Percentiles rank a stretch among this genome's conserved stretches.
Evolutionary conservation across 64 coral and sea anemone genomes (phyloP).

Genomic region (Cladopsammia gracilis): DNA sequence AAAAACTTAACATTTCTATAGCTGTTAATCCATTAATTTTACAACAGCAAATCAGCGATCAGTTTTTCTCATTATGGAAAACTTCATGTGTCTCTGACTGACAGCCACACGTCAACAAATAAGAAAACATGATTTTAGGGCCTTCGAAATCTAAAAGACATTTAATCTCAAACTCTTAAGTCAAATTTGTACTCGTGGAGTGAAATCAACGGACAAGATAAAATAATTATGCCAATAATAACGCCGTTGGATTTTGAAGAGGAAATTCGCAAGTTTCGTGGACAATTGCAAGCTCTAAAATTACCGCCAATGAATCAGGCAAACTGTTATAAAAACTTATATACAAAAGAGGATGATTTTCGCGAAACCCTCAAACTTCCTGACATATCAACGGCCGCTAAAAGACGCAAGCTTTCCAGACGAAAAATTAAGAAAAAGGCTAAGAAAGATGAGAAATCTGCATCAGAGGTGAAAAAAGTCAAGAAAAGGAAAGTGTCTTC

Average conservation of each 20-base stretch:
- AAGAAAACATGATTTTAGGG: background rate
- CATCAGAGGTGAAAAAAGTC: background rate
- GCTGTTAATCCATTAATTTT: background rate
- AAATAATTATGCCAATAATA: constrained; percentile 14
- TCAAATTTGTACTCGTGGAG: background rate
- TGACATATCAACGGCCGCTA: background rate
- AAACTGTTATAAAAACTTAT: background rate
- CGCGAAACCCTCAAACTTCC: background rate
- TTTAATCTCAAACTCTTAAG: background rate
- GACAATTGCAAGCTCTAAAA: background rate
- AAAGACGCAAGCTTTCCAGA: background rate
- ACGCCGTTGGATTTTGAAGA: constrained; percentile 18
- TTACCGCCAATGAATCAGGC: background rate
- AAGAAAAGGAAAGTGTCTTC: background rate
- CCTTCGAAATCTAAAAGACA: background rate
- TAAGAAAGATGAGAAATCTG: background rate
- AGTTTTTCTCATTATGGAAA: background rate
- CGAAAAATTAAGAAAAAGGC: constrained; percentile 7
- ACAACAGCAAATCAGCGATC: background rate
- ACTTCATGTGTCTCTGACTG: background rate
- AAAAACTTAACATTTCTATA: background rate
- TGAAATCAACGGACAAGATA: background rate
- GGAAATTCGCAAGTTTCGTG: background rate
- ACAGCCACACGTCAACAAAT: background rate
- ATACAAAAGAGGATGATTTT: background rate